These are phyloP conservation scores for Drosophila bunnanda DNA, from an alignment of 2,888 invertebrate genomes.

Conservation along the genomic window DNA sequence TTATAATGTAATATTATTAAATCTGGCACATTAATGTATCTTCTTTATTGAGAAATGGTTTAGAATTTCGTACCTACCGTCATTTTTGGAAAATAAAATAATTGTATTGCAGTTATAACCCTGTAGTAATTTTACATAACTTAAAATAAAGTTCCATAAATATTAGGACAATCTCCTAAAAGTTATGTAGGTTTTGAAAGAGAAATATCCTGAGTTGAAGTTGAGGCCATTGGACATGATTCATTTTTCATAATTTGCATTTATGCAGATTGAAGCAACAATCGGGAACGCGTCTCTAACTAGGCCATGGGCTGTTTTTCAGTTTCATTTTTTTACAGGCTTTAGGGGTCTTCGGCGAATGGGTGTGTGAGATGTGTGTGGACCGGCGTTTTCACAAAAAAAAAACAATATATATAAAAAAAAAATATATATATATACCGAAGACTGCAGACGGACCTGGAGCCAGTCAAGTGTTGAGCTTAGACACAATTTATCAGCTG, in stretches of 20 bases:
- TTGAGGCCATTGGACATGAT: conserved; percentile 25
- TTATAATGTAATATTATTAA: too few species aligned
- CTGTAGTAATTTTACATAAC: background rate
- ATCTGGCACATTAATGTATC: too few species aligned
- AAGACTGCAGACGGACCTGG: conserved; percentile 37
- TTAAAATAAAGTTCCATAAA: background rate
- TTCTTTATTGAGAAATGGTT: too few species aligned
- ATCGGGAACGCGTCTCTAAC: conserved; percentile 36
- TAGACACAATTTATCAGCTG: conserved; percentile 78
- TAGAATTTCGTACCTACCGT: too few species aligned
- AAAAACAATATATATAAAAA: background rate
- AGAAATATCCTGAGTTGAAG: background rate
- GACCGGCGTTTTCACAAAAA: conserved; percentile 33
- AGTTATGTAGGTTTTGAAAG: rapidly evolving
- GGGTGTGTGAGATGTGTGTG: conserved; percentile 21
- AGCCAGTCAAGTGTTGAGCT: conserved; percentile 77
- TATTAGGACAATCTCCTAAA: too few species aligned
- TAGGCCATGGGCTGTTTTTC: conserved; percentile 30
- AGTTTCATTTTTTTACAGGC: conserved; percentile 3
- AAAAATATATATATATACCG: background rate
- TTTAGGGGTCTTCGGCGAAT: background rate
- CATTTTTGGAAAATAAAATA: too few species aligned
- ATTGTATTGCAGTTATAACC: too few species aligned
- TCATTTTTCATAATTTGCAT: conserved; percentile 54
- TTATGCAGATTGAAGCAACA: conserved; percentile 65